Conservation (phyloP, 2,113 vertebrate species). For the Microtus ochrogaster region DNA sequence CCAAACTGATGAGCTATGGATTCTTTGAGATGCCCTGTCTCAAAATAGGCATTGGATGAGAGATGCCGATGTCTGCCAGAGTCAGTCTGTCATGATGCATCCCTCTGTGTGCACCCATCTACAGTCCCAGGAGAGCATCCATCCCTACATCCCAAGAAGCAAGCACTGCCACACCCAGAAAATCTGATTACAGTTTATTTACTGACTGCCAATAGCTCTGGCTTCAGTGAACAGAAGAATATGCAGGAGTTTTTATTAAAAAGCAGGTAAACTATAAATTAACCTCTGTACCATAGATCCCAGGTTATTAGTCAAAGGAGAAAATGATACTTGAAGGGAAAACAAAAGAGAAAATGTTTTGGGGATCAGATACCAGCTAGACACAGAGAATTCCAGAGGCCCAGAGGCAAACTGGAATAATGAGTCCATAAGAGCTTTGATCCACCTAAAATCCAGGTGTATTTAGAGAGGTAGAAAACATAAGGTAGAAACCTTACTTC, state of each 20-base stretch:
- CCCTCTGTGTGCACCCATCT: too few relatives aligned
- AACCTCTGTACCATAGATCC: not conserved
- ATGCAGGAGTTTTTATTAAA: not conserved
- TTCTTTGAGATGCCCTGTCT: not conserved
- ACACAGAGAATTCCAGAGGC: not conserved
- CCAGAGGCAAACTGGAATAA: not conserved
- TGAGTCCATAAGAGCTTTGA: not conserved
- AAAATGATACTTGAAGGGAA: not conserved
- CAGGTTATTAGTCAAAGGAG: not conserved
- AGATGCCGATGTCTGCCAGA: not conserved
- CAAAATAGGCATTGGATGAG: not conserved
- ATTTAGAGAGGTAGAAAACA: not conserved
- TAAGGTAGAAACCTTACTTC: too few relatives aligned
- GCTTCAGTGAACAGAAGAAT: not conserved
- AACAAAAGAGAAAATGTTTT: not conserved
- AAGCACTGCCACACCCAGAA: not conserved
- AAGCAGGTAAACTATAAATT: not conserved
- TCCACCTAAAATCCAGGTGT: not conserved
- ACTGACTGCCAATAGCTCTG: not conserved
- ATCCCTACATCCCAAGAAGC: too few relatives aligned
- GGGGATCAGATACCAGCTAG: not conserved
- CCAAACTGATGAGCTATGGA: not conserved
- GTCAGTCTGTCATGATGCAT: not conserved
- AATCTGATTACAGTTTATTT: not conserved
- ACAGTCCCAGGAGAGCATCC: too few relatives aligned